A percentile compares a stretch with the other conserved stretches of the same genome.
Conservation (phyloP, 2,888 invertebrate genomes). For the Hofmannophila pseudospretella region DNA sequence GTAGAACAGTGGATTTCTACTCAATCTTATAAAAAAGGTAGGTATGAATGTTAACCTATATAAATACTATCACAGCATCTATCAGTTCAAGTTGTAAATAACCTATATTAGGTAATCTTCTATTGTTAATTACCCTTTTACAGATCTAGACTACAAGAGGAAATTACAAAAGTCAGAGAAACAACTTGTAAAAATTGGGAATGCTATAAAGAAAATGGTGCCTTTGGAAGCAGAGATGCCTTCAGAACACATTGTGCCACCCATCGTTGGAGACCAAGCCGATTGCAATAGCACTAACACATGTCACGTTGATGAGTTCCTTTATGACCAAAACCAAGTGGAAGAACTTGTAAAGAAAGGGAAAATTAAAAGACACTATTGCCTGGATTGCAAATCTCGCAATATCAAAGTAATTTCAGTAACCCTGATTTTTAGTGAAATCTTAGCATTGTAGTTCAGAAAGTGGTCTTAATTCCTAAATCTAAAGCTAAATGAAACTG, state of each 20-base stretch:
- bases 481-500: too few species aligned
- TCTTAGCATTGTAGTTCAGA: too few species aligned
- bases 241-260: constrained; percentile 57
- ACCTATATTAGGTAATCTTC: too few species aligned
- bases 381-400: constrained; percentile 54
- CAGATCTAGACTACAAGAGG: constrained; percentile 52
- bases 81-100: too few species aligned
- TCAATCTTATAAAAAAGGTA: constrained; percentile 55
- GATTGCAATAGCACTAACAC: constrained; percentile 75
- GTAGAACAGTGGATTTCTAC: constrained; percentile 61
- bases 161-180: constrained; percentile 39
- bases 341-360: constrained; percentile 58
- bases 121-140: too few species aligned
- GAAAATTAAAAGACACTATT: constrained; percentile 52
- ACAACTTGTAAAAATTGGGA: constrained; percentile 45
- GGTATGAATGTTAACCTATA: too few species aligned
- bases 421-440: too few species aligned
- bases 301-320: constrained; percentile 82
- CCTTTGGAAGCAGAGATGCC: constrained; percentile 60
- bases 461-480: too few species aligned
- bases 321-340: constrained; percentile 81
- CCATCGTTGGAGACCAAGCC: constrained; percentile 62
- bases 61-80: too few species aligned
- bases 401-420: constrained; percentile 44
- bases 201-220: constrained; percentile 48